phyloP scores from a whole-genome alignment of 1,140 invertebrate species.

The Hirudo medicinalis region DNA sequence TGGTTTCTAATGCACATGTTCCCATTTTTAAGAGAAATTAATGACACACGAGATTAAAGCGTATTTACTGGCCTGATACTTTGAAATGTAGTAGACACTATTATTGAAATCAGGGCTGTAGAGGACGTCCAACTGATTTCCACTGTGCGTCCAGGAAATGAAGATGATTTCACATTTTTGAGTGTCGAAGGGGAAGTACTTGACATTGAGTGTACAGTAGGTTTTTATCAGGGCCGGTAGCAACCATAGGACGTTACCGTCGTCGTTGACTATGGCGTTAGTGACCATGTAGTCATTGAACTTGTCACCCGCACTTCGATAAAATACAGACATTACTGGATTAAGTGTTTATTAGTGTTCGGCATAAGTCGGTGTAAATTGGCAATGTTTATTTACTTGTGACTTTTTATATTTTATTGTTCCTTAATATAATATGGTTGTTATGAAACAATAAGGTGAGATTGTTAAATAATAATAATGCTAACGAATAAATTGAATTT shows the following conservation, averaged over 20 bases:
- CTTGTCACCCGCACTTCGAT: constrained; percentile 75
- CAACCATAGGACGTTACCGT: constrained; percentile 71
- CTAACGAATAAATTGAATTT: too few species aligned
- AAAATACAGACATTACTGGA: constrained; percentile 12
- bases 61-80: constrained; percentile 16
- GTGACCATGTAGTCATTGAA: constrained; percentile 95
- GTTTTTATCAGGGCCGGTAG: constrained; percentile 25
- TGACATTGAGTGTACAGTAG: constrained; percentile 26
- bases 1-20: too few species aligned
- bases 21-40: too few species aligned
- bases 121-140: constrained; percentile 21
- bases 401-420: too few species aligned
- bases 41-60: too few species aligned
- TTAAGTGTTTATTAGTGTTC: too few species aligned
- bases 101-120: constrained; percentile 20
- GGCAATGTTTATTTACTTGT: too few species aligned
- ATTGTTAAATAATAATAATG: too few species aligned
- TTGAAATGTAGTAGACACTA: constrained; percentile 22
- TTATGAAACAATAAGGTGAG: too few species aligned
- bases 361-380: too few species aligned
- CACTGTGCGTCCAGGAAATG: constrained; percentile 26
- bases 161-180: constrained; percentile 25
- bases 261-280: constrained; percentile 74
- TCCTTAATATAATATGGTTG: too few species aligned
- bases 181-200: constrained; percentile 26